Conservation (phyloP, 2,888 invertebrate genomes). For the Melinopterus prodromus region DNA sequence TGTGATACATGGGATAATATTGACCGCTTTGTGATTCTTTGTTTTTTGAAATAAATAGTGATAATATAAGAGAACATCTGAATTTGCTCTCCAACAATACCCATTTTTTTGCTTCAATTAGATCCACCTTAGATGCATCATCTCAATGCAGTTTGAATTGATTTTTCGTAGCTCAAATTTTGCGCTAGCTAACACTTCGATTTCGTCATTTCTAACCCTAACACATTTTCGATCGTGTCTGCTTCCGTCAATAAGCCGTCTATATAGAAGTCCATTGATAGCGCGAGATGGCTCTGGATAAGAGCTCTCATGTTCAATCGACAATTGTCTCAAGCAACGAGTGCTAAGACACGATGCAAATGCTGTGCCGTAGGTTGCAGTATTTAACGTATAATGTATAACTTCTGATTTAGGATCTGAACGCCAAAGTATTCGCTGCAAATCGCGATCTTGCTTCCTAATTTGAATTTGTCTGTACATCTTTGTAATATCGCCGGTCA, state of each 20-base stretch:
- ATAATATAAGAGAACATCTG: background rate
- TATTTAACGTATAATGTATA: slow-evolving; percentile 21
- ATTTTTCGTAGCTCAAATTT: background rate
- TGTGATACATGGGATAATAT: background rate
- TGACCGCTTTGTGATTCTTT: background rate
- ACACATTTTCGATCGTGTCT: slow-evolving; percentile 21
- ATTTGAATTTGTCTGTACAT: slow-evolving; percentile 25
- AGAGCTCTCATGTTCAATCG: slow-evolving; percentile 19
- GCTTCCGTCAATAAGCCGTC: slow-evolving; percentile 35
- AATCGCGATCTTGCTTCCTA: background rate
- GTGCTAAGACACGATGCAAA: slow-evolving; percentile 22
- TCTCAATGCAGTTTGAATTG: background rate
- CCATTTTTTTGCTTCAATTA: background rate
- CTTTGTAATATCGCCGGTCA: slow-evolving; percentile 25
- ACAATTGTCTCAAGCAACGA: slow-evolving; percentile 15
- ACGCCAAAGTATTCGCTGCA: slow-evolving; percentile 25
- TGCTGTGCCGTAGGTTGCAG: slow-evolving; percentile 26
- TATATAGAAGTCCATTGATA: slow-evolving; percentile 30
- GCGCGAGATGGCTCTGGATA: background rate
- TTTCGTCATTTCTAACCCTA: background rate
- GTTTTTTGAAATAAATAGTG: background rate
- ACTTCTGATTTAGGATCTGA: slow-evolving; percentile 9
- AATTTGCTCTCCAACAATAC: slow-evolving; percentile 4
- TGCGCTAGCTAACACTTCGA: background rate
- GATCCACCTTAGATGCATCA: background rate